A percentile compares a stretch with the other conserved stretches of the same genome.
phyloP scores from a whole-genome alignment of 2,888 invertebrate species.

The Atherix ibis region DNA sequence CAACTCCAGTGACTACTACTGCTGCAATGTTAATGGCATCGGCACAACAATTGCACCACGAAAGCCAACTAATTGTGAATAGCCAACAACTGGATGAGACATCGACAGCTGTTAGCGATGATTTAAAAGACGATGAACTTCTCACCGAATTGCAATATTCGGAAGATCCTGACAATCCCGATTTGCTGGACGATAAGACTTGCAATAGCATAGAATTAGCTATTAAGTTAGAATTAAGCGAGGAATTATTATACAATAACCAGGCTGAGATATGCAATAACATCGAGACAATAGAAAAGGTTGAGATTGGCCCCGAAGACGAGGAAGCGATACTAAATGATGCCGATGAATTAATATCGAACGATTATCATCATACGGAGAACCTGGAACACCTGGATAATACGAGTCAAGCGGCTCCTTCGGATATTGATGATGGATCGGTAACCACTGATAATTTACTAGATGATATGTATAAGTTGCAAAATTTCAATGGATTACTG shows the following conservation, averaged over 20 bases:
- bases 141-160: not conserved
- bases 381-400: not conserved
- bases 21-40: no score
- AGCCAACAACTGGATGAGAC: no score
- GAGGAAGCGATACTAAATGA: slow-evolving; percentile 8
- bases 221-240: slow-evolving; percentile 9
- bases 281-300: slow-evolving; percentile 1
- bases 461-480: slow-evolving; percentile 9
- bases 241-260: slow-evolving; percentile 8
- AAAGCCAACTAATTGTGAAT: no score
- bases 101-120: not conserved
- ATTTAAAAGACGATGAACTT: not conserved
- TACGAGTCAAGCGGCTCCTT: not conserved
- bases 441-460: slow-evolving; percentile 4
- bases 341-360: slow-evolving; percentile 7
- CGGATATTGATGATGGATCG: not conserved
- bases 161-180: not conserved
- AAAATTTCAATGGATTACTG: slow-evolving; percentile 12
- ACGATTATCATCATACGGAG: slow-evolving; percentile 5
- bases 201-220: slow-evolving; percentile 7
- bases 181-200: slow-evolving; percentile 6
- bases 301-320: not conserved
- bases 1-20: no score
- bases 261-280: slow-evolving; percentile 5
- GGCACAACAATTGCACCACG: not conserved